A percentile compares a stretch with the other conserved stretches of the same genome.
Evolutionary conservation across 1,140 invertebrate species (phyloP).

Genomic region (Macrobrachium nipponense): DNA sequence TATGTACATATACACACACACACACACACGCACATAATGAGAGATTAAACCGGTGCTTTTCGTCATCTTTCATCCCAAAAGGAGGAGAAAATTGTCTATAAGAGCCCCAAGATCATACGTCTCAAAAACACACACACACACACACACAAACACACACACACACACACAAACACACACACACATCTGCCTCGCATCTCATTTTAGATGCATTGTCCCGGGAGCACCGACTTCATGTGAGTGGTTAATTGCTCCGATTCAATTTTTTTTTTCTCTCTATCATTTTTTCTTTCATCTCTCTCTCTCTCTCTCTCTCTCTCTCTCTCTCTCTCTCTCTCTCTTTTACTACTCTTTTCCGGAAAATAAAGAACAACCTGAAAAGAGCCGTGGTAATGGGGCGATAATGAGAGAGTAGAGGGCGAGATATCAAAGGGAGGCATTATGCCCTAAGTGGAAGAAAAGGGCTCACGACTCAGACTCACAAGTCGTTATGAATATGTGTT

Average conservation of each 20-base stretch:
- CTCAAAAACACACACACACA: too few relatives aligned
- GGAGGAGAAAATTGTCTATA: too few relatives aligned
- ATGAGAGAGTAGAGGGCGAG: conserved; percentile 51
- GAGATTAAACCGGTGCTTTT: too few relatives aligned
- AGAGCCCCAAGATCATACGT: too few relatives aligned
- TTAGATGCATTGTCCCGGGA: conserved; percentile 45
- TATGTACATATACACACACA: too few relatives aligned
- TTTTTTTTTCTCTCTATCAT: too few relatives aligned
- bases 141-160: not conserved
- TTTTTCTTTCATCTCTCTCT: too few relatives aligned
- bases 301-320: too few relatives aligned
- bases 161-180: not conserved
- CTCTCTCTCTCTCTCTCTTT: not conserved
- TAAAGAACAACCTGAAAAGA: conserved; percentile 57
- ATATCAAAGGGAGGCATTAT: conserved; percentile 49
- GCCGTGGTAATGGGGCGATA: conserved; percentile 53
- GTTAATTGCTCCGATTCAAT: conserved; percentile 52
- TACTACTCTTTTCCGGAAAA: conserved; percentile 48
- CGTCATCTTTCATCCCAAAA: too few relatives aligned
- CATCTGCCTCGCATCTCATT: conserved; percentile 58
- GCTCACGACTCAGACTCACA: conserved; percentile 25
- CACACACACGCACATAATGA: too few relatives aligned
- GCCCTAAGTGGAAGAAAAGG: conserved; percentile 53
- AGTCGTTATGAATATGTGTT: conserved; percentile 53
- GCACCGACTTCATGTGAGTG: conserved; percentile 42